Evolutionary conservation across 2,888 invertebrate genomes (phyloP).

Genomic region (Lissocephala sabroskyi): DNA sequence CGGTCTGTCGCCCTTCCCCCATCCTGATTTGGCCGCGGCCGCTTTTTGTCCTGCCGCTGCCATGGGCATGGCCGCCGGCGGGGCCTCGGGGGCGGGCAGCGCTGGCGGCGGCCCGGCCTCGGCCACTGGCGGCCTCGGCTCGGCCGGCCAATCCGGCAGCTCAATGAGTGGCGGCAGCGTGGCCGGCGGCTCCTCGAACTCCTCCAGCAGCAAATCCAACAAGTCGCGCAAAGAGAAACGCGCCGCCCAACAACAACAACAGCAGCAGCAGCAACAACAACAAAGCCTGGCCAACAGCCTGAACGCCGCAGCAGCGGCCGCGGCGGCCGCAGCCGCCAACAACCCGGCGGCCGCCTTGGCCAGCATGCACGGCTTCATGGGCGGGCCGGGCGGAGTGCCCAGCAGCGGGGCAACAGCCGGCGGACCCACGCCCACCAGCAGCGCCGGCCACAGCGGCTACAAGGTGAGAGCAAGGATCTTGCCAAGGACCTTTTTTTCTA

Average conservation of each 20-base stretch:
- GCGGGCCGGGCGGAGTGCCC: constrained; percentile 60
- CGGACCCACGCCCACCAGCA: constrained; percentile 44
- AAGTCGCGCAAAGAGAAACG: constrained; percentile 71
- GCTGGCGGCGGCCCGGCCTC: constrained; percentile 61
- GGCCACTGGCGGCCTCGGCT: constrained; percentile 30
- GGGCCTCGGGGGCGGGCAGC: constrained; percentile 67
- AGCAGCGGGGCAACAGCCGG: too few species aligned
- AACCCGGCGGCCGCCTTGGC: constrained; percentile 66
- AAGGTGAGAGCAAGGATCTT: constrained; percentile 49
- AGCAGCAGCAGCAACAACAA: constrained; percentile 62
- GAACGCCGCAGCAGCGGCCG: constrained; percentile 65
- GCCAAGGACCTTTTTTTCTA: not conserved
- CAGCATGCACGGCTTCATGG: constrained; percentile 68
- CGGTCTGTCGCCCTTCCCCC: constrained; percentile 81
- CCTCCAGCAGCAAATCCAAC: constrained; percentile 67
- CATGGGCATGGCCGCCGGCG: constrained; percentile 51
- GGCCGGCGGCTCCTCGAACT: constrained; percentile 60
- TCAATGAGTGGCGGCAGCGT: constrained; percentile 52
- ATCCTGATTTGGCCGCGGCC: constrained; percentile 77
- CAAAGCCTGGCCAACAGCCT: constrained; percentile 68
- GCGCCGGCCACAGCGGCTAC: constrained; percentile 51
- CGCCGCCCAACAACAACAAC: constrained; percentile 65
- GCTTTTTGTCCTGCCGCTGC: constrained; percentile 73
- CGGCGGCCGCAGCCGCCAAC: constrained; percentile 61
- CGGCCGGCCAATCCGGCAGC: constrained; percentile 54